Conservation (phyloP, 1,140 invertebrate genomes). For the Drosophila rhopaloa region DNA sequence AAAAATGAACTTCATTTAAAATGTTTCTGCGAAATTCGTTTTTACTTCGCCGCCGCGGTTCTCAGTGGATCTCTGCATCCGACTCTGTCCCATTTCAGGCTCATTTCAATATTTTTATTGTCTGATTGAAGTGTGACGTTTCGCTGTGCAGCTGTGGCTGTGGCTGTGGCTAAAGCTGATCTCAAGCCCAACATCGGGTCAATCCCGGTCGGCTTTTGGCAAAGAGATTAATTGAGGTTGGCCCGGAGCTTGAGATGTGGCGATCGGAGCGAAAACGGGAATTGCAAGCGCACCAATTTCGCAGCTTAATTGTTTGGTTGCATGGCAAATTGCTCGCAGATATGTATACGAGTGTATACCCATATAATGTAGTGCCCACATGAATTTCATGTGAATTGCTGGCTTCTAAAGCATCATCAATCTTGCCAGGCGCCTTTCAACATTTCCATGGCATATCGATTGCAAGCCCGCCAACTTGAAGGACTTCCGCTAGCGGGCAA, state of each 20-base stretch:
- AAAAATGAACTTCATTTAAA: slow-evolving; percentile 76
- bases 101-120: slow-evolving; percentile 81
- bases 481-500: slow-evolving; percentile 33
- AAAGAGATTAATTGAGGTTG: slow-evolving; percentile 77
- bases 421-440: slow-evolving; percentile 39
- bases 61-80: slow-evolving; percentile 8
- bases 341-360: not conserved
- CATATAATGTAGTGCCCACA: slow-evolving; percentile 16
- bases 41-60: slow-evolving; percentile 46
- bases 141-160: slow-evolving; percentile 43
- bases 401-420: slow-evolving; percentile 35
- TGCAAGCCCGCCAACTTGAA: slow-evolving; percentile 19
- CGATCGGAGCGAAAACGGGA: slow-evolving; percentile 38
- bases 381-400: slow-evolving; percentile 38
- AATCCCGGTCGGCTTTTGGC: slow-evolving; percentile 60
- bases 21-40: slow-evolving; percentile 78
- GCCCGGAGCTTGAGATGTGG: slow-evolving; percentile 20
- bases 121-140: slow-evolving; percentile 80
- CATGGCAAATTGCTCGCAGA: slow-evolving; percentile 49
- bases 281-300: slow-evolving; percentile 60
- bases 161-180: not conserved
- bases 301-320: slow-evolving; percentile 65
- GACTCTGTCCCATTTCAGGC: slow-evolving; percentile 2
- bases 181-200: slow-evolving; percentile 19
- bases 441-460: slow-evolving; percentile 43